phyloP scores from a whole-genome alignment of 2,797 vertebrate species.

The Oryzias dopingdopingensis region DNA sequence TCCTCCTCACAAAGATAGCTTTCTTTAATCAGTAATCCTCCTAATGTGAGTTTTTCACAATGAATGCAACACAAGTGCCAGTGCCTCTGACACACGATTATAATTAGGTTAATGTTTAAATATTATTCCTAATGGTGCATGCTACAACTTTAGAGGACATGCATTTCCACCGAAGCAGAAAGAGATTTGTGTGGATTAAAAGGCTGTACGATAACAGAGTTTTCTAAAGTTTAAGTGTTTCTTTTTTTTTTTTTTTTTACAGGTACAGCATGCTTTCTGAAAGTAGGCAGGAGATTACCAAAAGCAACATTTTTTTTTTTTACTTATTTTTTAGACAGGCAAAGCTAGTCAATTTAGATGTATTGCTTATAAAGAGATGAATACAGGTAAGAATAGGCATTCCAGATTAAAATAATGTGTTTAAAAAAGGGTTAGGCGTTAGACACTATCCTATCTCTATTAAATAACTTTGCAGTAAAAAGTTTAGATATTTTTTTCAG shows the following conservation, averaged over 20 bases:
- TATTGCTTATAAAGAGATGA: background rate
- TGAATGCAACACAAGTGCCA: conserved; percentile 20
- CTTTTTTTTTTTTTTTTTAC: too few species aligned
- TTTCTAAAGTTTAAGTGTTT: conserved; percentile 13
- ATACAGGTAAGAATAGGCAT: background rate
- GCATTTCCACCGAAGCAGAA: conserved; percentile 82
- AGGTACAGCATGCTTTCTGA: conserved; percentile 35
- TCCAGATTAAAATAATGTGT: too few species aligned
- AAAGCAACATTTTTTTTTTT: background rate
- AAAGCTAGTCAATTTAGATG: conserved; percentile 5
- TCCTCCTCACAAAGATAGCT: background rate
- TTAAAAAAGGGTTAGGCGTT: too few species aligned
- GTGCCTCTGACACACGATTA: conserved; percentile 61
- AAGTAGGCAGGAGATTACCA: conserved; percentile 29
- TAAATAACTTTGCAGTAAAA: conserved; percentile 13
- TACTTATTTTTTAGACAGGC: conserved; percentile 16
- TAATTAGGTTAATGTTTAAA: conserved; percentile 61
- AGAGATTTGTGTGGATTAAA: conserved; percentile 43
- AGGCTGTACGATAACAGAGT: background rate
- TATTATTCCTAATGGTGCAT: conserved; percentile 87
- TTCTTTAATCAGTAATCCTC: conserved; percentile 3
- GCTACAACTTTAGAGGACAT: conserved; percentile 84
- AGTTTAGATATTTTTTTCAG: conserved; percentile 2
- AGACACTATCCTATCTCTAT: too few species aligned
- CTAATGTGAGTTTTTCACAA: conserved; percentile 28